These are phyloP conservation scores for Achatina immaculata DNA, from an alignment of 1,140 invertebrate genomes.

Conservation along the genomic window DNA sequence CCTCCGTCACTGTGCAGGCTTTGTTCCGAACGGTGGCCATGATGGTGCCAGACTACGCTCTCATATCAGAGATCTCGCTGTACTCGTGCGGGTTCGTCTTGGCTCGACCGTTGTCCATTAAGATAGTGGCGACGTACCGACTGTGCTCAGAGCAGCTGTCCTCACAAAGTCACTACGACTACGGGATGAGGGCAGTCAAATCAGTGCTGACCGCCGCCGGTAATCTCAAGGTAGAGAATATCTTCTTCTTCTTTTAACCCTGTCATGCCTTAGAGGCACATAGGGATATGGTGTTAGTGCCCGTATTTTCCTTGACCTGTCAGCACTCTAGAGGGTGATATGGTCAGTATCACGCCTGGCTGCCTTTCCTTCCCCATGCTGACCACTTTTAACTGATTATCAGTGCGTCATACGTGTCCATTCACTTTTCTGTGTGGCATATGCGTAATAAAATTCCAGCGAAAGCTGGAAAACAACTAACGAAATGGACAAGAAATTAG, in stretches of 20 bases:
- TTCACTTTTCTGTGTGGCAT: too few relatives aligned
- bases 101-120: constrained; percentile 86
- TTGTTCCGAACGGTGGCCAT: constrained; percentile 94
- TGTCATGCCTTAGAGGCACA: too few relatives aligned
- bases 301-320: too few relatives aligned
- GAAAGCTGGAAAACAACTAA: too few relatives aligned
- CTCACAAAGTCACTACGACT: constrained; percentile 94
- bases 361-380: too few relatives aligned
- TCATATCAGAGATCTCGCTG: constrained; percentile 93
- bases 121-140: constrained; percentile 92
- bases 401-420: neutral
- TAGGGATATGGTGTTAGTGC: too few relatives aligned
- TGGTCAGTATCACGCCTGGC: too few relatives aligned
- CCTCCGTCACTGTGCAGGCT: constrained; percentile 76
- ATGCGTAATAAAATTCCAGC: too few relatives aligned
- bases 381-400: neutral
- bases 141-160: constrained; percentile 93
- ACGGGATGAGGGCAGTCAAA: constrained; percentile 77
- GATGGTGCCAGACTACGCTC: constrained; percentile 95
- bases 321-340: too few relatives aligned
- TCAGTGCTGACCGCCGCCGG: constrained; percentile 84
- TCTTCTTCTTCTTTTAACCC: too few relatives aligned
- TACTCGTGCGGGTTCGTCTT: constrained; percentile 87
- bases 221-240: constrained; percentile 72
- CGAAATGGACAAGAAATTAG: too few relatives aligned